Percentiles rank a stretch among this genome's conserved stretches.
These are phyloP conservation scores for Apodemia mormo DNA, from an alignment of 2,888 invertebrate species.

Conservation along the genomic window DNA sequence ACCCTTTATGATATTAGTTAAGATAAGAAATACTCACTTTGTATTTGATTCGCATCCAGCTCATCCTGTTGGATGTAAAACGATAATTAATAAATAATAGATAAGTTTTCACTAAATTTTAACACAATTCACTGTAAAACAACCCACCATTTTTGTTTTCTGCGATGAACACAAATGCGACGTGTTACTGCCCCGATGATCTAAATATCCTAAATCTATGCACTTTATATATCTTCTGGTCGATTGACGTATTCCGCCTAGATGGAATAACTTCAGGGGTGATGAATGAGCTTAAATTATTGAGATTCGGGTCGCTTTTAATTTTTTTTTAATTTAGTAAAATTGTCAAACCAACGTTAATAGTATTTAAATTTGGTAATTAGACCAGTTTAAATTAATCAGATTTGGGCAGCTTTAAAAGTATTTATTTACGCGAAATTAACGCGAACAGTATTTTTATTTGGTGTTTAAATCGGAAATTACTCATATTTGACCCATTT, in stretches of 20 bases:
- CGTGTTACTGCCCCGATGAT: conserved; percentile 51
- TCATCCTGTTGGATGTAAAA: conserved; percentile 23
- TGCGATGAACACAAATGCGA: conserved; percentile 46
- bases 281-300: conserved; percentile 6
- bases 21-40: conserved; percentile 22
- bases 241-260: conserved; percentile 62
- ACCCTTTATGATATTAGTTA: background rate
- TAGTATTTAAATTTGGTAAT: too few species aligned
- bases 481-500: too few species aligned
- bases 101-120: background rate
- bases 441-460: too few species aligned
- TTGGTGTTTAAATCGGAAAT: too few species aligned
- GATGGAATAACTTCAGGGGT: conserved; percentile 60
- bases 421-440: too few species aligned
- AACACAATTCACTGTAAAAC: background rate
- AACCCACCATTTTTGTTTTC: conserved; percentile 26
- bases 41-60: conserved; percentile 21
- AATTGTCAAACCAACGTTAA: too few species aligned
- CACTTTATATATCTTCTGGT: conserved; percentile 58
- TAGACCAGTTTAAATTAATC: too few species aligned
- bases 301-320: background rate
- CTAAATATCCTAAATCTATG: conserved; percentile 50
- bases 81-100: background rate
- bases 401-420: too few species aligned
- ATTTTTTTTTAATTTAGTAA: background rate